These are phyloP conservation scores for Drosophila eugracilis DNA, from an alignment of 1,140 invertebrate species.

Conservation along the genomic window DNA sequence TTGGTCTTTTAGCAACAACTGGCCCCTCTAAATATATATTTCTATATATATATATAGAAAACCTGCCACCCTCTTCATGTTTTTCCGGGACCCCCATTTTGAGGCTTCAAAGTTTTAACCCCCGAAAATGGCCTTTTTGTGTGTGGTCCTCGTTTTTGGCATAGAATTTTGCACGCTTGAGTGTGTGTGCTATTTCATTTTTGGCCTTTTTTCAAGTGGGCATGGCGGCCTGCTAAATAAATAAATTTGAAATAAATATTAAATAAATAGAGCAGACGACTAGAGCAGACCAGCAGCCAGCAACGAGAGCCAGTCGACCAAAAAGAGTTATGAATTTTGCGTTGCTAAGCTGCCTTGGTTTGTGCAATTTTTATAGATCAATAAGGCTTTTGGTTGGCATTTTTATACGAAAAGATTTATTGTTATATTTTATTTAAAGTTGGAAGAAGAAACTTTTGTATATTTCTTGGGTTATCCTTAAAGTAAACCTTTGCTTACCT, in stretches of 20 bases:
- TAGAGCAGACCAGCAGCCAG: too few relatives aligned
- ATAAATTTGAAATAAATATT: constrained; percentile 81
- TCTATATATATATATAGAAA: background rate
- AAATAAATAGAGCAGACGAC: constrained; percentile 70
- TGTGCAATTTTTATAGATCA: constrained; percentile 12
- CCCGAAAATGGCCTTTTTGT: constrained; percentile 29
- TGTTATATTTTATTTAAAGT: background rate
- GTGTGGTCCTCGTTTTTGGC: constrained; percentile 24
- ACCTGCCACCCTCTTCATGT: constrained; percentile 3
- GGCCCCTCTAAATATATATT: background rate
- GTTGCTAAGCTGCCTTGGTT: constrained; percentile 13
- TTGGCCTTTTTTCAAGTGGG: constrained; percentile 27
- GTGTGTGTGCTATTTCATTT: constrained; percentile 20
- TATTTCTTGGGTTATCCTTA: background rate
- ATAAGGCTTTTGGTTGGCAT: background rate
- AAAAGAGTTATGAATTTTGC: constrained; percentile 50
- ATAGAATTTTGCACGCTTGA: constrained; percentile 7
- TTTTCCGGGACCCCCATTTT: constrained; percentile 34
- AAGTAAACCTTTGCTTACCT: too few relatives aligned
- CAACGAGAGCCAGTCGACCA: constrained; percentile 38
- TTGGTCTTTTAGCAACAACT: constrained; percentile 66
- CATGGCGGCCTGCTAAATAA: constrained; percentile 61
- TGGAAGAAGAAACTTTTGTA: background rate
- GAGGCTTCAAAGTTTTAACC: constrained; percentile 28
- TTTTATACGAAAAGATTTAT: background rate